Conservation (phyloP, 2,888 invertebrate species). For the Nymphalis polychloros region DNA sequence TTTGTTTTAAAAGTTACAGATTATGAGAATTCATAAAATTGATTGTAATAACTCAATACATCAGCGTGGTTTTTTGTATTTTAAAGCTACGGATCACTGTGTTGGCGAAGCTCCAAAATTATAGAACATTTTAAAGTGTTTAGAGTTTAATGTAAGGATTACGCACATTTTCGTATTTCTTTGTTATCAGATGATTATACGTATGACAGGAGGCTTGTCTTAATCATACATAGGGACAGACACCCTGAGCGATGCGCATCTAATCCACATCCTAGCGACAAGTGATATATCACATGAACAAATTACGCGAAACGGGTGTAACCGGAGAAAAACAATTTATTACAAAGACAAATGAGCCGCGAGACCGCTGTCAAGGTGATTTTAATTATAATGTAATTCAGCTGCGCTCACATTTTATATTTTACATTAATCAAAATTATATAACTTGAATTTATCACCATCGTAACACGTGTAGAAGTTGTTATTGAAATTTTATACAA, state of each 20-base stretch:
- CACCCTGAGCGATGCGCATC: slow-evolving; percentile 52
- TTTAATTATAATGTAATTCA: slow-evolving; percentile 59
- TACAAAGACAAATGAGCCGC: slow-evolving; percentile 64
- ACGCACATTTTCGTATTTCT: neutral
- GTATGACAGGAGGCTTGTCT: slow-evolving; percentile 32
- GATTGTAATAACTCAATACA: neutral
- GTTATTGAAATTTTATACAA: too few species aligned
- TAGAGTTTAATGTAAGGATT: neutral
- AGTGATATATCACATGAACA: slow-evolving; percentile 71
- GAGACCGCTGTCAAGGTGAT: slow-evolving; percentile 47
- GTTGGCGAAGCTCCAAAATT: neutral
- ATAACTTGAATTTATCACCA: too few species aligned
- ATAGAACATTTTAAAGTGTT: too few species aligned
- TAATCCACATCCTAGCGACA: slow-evolving; percentile 63
- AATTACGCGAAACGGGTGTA: slow-evolving; percentile 60
- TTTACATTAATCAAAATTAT: slow-evolving; percentile 5
- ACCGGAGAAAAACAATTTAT: slow-evolving; percentile 71
- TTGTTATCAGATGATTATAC: slow-evolving; percentile 16
- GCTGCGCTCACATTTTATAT: slow-evolving; percentile 16
- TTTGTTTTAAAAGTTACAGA: neutral
- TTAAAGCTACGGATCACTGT: neutral
- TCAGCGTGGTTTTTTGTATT: too few species aligned
- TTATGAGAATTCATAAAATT: neutral
- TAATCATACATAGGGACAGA: slow-evolving; percentile 57
- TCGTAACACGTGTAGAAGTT: too few species aligned